Conservation (phyloP, 2,113 vertebrate genomes). For the Lamprologus tigripictilis region DNA sequence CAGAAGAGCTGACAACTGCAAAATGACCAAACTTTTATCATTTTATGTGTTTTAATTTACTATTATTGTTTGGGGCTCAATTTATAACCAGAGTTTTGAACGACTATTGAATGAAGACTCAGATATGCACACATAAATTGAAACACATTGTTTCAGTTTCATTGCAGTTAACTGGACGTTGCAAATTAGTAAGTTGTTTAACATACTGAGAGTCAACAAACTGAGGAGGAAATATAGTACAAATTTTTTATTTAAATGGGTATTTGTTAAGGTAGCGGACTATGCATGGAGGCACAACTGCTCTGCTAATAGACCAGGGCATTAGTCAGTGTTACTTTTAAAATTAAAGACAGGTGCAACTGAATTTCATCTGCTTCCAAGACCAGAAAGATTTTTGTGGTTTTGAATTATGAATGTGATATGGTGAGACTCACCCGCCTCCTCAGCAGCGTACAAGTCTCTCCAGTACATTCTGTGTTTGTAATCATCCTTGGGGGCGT, state of each 20-base stretch:
- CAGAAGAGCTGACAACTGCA: not conserved
- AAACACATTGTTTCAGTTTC: rapidly evolving
- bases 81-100: not conserved
- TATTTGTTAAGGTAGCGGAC: not conserved
- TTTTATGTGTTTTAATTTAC: not conserved
- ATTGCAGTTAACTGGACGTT: not conserved
- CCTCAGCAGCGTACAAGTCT: constrained; percentile 91
- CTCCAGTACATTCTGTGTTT: constrained; percentile 99
- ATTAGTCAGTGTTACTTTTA: not conserved
- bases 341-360: not conserved
- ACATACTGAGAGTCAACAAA: not conserved
- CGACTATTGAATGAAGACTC: not conserved
- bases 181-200: not conserved
- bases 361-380: not conserved
- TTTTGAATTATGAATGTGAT: not conserved
- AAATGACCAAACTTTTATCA: not conserved
- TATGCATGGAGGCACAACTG: not conserved
- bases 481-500: constrained; percentile 98
- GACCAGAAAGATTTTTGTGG: not conserved
- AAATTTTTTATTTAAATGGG: rapidly evolving
- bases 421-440: constrained; percentile 79
- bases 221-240: not conserved
- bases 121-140: rapidly evolving
- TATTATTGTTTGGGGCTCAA: not conserved
- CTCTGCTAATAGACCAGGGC: rapidly evolving